Percentiles rank a stretch among this genome's conserved stretches.
Evolutionary conservation across 2,888 invertebrate species (phyloP).

Genomic region (Cerastis leucographa): DNA sequence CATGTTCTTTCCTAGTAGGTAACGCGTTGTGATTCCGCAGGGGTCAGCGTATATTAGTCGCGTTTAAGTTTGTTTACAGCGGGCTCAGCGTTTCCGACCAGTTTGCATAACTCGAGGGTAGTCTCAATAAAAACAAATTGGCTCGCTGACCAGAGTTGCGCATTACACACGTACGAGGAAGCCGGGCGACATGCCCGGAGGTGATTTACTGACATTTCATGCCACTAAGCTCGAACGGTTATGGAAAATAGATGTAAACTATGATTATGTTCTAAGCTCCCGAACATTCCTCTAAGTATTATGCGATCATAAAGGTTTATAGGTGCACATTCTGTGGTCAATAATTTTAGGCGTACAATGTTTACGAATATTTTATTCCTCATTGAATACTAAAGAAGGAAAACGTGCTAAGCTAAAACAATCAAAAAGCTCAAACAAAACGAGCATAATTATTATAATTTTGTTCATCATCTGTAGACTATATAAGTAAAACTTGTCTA

Average conservation of each 20-base stretch:
- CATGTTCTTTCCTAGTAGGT: slow-evolving; percentile 62
- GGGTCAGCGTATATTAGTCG: slow-evolving; percentile 78
- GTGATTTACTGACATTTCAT: slow-evolving; percentile 85
- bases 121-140: slow-evolving; percentile 91
- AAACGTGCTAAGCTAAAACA: slow-evolving; percentile 2
- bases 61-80: slow-evolving; percentile 88
- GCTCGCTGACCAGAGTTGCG: slow-evolving; percentile 86
- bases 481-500: background rate
- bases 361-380: slow-evolving; percentile 15
- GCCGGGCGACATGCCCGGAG: slow-evolving; percentile 84
- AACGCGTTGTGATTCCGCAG: slow-evolving; percentile 46
- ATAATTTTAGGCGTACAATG: slow-evolving; percentile 24
- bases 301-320: slow-evolving; percentile 37
- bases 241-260: slow-evolving; percentile 72
- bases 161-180: slow-evolving; percentile 90
- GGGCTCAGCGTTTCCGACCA: slow-evolving; percentile 88
- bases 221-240: slow-evolving; percentile 69
- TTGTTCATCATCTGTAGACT: background rate
- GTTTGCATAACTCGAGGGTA: slow-evolving; percentile 90
- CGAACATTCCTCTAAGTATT: slow-evolving; percentile 55
- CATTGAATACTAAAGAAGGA: background rate
- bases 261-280: slow-evolving; percentile 62
- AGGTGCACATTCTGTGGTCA: slow-evolving; percentile 14
- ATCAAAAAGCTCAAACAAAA: slow-evolving; percentile 1
- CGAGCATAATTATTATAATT: slow-evolving; percentile 1